These are phyloP conservation scores for Drosophila melanocephala DNA, from an alignment of 2,888 invertebrate genomes.

Conservation along the genomic window DNA sequence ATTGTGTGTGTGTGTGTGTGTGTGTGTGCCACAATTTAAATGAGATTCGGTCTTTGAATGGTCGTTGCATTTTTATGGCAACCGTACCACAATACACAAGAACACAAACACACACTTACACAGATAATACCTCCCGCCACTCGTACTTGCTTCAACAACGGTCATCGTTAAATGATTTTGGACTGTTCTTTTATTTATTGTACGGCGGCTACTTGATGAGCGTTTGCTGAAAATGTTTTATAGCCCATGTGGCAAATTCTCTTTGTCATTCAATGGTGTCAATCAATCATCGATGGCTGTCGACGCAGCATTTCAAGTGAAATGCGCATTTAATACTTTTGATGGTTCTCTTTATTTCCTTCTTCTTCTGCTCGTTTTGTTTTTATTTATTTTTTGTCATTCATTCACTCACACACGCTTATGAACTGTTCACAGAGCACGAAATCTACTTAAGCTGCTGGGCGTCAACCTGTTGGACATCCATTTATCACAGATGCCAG, in stretches of 20 bases:
- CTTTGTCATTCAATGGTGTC: conserved; percentile 33
- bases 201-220: conserved; percentile 69
- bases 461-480: conserved; percentile 65
- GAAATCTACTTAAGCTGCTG: conserved; percentile 46
- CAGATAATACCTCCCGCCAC: not conserved
- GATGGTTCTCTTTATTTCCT: not conserved
- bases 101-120: not conserved
- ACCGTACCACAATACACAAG: not conserved
- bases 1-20: conserved; percentile 17
- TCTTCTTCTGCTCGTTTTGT: not conserved
- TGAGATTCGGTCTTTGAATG: conserved; percentile 54
- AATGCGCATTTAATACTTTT: conserved; percentile 53
- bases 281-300: conserved; percentile 57
- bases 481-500: conserved; percentile 60
- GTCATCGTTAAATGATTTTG: conserved; percentile 41
- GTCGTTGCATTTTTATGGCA: conserved; percentile 63
- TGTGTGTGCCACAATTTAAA: conserved; percentile 63
- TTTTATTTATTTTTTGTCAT: conserved; percentile 20
- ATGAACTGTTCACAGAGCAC: conserved; percentile 50
- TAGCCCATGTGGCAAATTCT: conserved; percentile 55
- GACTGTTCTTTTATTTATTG: conserved; percentile 68
- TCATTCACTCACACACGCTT: conserved; percentile 41
- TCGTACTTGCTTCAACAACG: not conserved
- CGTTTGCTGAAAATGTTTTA: conserved; percentile 71
- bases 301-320: conserved; percentile 41